Evolutionary conservation across 2,888 invertebrate genomes (phyloP), one percentile per base, ranked within the genome.

Genomic region (Hermaeophaga mercurialis): DNA sequence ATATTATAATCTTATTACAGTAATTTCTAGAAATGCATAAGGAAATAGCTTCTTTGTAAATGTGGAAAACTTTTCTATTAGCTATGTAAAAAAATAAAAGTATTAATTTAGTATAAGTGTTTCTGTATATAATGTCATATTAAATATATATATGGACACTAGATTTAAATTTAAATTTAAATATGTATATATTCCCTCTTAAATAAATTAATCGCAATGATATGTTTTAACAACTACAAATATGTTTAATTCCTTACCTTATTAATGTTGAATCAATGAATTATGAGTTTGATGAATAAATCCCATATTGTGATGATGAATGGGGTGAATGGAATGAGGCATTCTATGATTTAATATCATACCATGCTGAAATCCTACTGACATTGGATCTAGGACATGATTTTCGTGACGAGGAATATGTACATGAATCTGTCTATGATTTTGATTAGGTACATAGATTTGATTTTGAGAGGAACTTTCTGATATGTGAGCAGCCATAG

Each of bases 351-450:
- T 54, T 26, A 54, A 34, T 45, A 64, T 58, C 56, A 68, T 66
- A 28, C 49, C 55, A 44, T 64, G 66, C 5, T 59, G 46, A 14
- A 63, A 61, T 28, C 38, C 38, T 18, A 48, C 7, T 38, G 62
- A 64, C 12, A 62, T 39, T 4, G 64, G 58, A 22, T 65, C 63
- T 46, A 69, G 61, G 49, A 66, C 64, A 28, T 63, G 59, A 56
- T 62, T 56, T 48, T 71, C 69, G 50, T 66, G 64, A 53, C 68
- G 66, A 19, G 66, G 50, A 47, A 44, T 12, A 28, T 39, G 18
- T 56, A 66, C 56, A 19, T 62, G 64, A 56, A 70, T 58, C 22
- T 65, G 47, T 54, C 65, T 57, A 36, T 65, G 56, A 5, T 45
- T 44, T 36, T 58, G 56, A 15, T 33, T 58, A 19, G 54, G 39